A percentile compares a stretch with the other conserved stretches of the same genome.
Evolutionary conservation across 1,140 invertebrate species (phyloP).

Genomic region (Drosophila baimaii): DNA sequence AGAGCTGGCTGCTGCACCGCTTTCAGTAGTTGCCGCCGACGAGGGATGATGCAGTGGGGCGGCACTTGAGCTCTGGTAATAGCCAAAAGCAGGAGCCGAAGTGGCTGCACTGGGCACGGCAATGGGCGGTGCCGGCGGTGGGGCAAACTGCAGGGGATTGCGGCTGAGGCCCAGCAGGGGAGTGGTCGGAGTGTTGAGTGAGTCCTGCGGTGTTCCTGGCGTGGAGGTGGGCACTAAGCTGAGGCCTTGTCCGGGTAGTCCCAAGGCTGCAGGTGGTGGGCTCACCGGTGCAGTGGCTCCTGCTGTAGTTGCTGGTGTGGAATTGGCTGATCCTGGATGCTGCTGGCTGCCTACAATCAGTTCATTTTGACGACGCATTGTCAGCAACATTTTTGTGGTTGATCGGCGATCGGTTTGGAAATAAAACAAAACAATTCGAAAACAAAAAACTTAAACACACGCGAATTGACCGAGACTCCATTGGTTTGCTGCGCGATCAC

Average conservation of each 20-base stretch:
- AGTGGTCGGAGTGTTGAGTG: constrained; percentile 76
- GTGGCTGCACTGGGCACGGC: constrained; percentile 26
- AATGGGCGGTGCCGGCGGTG: constrained; percentile 61
- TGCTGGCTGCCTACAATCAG: constrained; percentile 71
- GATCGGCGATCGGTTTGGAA: constrained; percentile 24
- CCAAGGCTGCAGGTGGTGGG: neutral
- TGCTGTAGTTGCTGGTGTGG: constrained; percentile 22
- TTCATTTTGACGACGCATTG: constrained; percentile 84
- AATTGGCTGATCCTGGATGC: constrained; percentile 55
- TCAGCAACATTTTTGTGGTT: constrained; percentile 84
- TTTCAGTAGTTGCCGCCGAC: neutral
- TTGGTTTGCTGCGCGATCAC: constrained; percentile 53
- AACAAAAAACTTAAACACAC: constrained; percentile 64
- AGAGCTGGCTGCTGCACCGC: constrained; percentile 10
- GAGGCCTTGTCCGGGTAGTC: constrained; percentile 24
- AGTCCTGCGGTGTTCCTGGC: constrained; percentile 64
- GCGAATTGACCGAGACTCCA: constrained; percentile 61
- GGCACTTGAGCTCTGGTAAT: constrained; percentile 49
- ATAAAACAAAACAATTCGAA: constrained; percentile 55
- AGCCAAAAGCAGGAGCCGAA: constrained; percentile 48
- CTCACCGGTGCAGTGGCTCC: constrained; percentile 2
- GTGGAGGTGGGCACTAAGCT: constrained; percentile 34
- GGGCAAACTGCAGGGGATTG: constrained; percentile 70
- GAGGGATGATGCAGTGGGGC: constrained; percentile 15
- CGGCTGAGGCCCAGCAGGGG: constrained; percentile 65